Evolutionary conservation across 2,113 vertebrate species (phyloP).

Genomic region (Chionomys nivalis): DNA sequence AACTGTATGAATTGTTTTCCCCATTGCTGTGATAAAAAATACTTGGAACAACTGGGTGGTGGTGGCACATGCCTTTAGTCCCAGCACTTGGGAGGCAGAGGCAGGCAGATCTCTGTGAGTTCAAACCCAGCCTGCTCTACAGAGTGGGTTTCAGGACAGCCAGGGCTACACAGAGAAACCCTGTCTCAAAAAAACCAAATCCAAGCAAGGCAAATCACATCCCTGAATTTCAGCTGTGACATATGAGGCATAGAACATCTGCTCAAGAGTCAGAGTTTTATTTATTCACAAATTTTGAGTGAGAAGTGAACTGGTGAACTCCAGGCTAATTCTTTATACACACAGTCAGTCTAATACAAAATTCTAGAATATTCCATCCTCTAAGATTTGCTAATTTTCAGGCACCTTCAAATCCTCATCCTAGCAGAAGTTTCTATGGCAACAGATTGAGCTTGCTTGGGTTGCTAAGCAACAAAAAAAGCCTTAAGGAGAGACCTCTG

Average conservation of each 20-base stretch:
- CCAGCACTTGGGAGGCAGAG: neutral
- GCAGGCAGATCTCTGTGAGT: too few relatives aligned
- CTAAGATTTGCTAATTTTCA: neutral
- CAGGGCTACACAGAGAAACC: neutral
- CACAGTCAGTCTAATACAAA: neutral
- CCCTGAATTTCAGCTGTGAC: neutral
- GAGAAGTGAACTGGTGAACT: neutral
- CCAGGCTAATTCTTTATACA: neutral
- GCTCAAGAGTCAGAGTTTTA: neutral
- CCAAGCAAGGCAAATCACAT: neutral
- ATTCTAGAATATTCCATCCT: constrained; percentile 1
- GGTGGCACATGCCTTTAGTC: neutral
- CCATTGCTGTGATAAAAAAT: neutral
- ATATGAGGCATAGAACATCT: neutral
- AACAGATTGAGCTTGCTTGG: neutral
- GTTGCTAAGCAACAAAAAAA: constrained; percentile 61
- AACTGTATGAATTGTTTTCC: too few relatives aligned
- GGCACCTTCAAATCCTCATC: neutral
- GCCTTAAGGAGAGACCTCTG: neutral
- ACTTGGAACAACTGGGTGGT: neutral
- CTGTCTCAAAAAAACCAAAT: neutral
- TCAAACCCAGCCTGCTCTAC: too few relatives aligned
- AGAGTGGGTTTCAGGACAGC: too few relatives aligned
- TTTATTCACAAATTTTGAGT: neutral
- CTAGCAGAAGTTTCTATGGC: constrained; percentile 15